phyloP scores from a whole-genome alignment of 2,797 vertebrate species.

The Lepilemur ruficaudatus region DNA sequence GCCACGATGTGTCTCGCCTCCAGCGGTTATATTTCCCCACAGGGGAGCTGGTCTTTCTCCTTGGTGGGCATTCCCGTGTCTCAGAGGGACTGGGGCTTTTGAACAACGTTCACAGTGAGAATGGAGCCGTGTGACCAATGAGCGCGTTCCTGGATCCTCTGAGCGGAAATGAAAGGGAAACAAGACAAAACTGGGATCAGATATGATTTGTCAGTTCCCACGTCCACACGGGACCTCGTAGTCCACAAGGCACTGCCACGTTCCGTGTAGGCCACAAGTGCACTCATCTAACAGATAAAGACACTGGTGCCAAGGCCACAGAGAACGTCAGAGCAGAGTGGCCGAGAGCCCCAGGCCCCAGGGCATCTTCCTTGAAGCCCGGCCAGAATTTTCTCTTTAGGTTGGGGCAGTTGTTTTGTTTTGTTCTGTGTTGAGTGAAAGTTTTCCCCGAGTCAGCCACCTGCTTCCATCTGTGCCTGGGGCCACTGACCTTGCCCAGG shows the following conservation, averaged over 20 bases:
- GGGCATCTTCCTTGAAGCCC: background rate
- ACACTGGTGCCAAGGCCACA: background rate
- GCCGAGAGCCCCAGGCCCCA: background rate
- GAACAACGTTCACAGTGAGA: background rate
- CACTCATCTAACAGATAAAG: background rate
- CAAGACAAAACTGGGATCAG: background rate
- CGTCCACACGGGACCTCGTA: rapidly evolving
- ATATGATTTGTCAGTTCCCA: rapidly evolving
- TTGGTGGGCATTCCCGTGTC: background rate
- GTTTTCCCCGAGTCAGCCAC: slow-evolving; percentile 43
- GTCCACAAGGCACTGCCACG: rapidly evolving
- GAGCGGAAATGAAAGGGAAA: background rate
- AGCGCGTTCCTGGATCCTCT: background rate
- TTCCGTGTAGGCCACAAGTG: background rate
- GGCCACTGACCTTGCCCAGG: background rate
- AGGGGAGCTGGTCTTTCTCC: background rate
- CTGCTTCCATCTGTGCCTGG: background rate
- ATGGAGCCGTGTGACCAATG: background rate
- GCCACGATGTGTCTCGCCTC: background rate
- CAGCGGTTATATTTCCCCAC: too few relatives aligned
- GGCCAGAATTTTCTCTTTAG: background rate
- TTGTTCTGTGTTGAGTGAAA: slow-evolving; percentile 15
- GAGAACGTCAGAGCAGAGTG: background rate
- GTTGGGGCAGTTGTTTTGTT: background rate
- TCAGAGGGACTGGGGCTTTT: background rate